Percentiles rank a stretch among this genome's conserved stretches.
Conservation (phyloP, 2,888 invertebrate species). For the Tipula unca region DNA sequence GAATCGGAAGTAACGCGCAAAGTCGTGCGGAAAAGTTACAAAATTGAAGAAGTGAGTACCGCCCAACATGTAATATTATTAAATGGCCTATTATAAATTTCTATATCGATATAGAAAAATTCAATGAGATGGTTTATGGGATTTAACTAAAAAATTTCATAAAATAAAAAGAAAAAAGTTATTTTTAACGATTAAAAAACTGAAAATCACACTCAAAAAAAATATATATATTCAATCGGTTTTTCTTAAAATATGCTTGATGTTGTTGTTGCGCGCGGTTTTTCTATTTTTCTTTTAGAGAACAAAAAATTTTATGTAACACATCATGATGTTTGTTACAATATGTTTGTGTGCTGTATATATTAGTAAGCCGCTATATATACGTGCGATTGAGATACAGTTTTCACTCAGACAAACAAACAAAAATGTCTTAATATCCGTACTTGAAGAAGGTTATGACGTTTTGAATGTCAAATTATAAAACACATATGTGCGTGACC, state of each 20-base stretch:
- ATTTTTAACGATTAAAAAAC: conserved; percentile 10
- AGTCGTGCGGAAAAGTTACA: conserved; percentile 35
- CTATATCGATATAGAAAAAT: background rate
- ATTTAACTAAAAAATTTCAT: background rate
- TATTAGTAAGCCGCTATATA: too few species aligned
- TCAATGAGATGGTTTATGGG: background rate
- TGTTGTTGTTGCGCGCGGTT: conserved; percentile 2
- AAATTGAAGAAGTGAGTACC: conserved; percentile 30
- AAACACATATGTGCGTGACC: background rate
- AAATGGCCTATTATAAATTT: background rate
- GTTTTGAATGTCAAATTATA: background rate
- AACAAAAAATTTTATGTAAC: conserved; percentile 9
- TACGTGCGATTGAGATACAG: background rate
- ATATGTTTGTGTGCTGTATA: background rate
- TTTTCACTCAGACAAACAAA: background rate
- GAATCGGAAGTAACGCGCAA: conserved; percentile 39
- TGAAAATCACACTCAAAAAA: conserved; percentile 9
- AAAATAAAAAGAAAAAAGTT: background rate
- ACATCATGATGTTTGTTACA: conserved; percentile 9
- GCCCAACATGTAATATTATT: background rate
- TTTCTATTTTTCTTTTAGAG: conserved; percentile 15
- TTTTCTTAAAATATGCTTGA: conserved; percentile 3
- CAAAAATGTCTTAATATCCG: background rate
- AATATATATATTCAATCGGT: background rate
- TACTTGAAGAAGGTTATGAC: background rate